Percentiles rank a stretch among this genome's conserved stretches.
Evolutionary conservation across 2,113 vertebrate genomes (phyloP).

Genomic region (Mustela nigripes): DNA sequence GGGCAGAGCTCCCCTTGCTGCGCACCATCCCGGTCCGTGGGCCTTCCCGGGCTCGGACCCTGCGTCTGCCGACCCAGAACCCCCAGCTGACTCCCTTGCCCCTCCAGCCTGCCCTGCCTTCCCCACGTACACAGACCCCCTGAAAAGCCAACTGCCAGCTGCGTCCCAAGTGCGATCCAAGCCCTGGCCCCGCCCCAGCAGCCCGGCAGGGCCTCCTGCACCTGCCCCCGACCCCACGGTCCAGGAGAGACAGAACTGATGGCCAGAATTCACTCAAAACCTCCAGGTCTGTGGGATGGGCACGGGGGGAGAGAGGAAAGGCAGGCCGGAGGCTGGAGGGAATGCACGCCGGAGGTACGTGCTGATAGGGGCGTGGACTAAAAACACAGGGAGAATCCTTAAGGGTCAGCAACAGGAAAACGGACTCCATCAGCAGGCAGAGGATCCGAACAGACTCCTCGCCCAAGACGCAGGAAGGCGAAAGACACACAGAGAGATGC

Average conservation of each 20-base stretch:
- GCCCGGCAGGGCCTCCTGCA: not conserved
- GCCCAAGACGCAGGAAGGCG: not conserved
- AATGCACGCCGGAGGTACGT: accelerated
- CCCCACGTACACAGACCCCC: not conserved
- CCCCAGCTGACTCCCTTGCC: not conserved
- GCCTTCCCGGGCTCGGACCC: not conserved
- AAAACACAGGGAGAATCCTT: not conserved
- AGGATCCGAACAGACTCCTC: not conserved
- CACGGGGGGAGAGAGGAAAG: not conserved
- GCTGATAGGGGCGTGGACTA: not conserved
- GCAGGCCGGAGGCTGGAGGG: not conserved
- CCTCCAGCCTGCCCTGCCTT: not conserved
- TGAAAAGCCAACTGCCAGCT: not conserved
- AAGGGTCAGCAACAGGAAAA: not conserved
- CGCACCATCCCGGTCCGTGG: not conserved
- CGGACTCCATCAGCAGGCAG: not conserved
- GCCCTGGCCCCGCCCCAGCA: not conserved
- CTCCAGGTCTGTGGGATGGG: not conserved
- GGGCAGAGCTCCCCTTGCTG: not conserved
- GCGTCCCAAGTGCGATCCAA: not conserved
- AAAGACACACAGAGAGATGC: not conserved
- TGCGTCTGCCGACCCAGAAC: not conserved
- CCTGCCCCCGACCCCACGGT: accelerated
- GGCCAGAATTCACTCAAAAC: not conserved
- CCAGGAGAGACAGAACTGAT: not conserved